Evolutionary conservation across 2,888 invertebrate genomes (phyloP), one percentile per base, ranked within the genome.

Genomic region (Blera fallax): DNA sequence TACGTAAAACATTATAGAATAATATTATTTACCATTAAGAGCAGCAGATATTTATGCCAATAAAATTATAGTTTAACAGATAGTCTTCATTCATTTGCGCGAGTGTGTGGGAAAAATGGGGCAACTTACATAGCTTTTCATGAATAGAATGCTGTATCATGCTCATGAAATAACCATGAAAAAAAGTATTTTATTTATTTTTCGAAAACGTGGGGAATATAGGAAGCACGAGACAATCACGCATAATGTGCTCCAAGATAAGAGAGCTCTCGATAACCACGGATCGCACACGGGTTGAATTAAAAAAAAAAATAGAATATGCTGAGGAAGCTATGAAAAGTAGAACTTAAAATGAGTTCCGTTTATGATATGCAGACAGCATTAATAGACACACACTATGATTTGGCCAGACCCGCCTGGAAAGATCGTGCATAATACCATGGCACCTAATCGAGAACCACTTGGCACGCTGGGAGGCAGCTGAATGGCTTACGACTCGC

Each of bases 201-300:
- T 24, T 5, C 3, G 0, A n/a, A 52, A 52, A 52, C 50, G 50
- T 52, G 50, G 24, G 16, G 21, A 50, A 48, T 56, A 45, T 45
- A n/a, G 18, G 10, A 32, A 54, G 56, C 74, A 76, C 74, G 74
- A 76, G 74, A 76, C 10, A 65, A 56, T 76, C 74, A 76, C 65
- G 65, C 65, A 65, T 37, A 6, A 40, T 60, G 5, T n/a, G n/a
- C n/a, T n/a, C 24, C 7, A 54, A 52, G 52, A 74, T 54, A 64
- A 54, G 14, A 50, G 10, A 10, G 1, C 3, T 14, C 10, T 14
- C 24, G 37, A 27, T 45, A 32, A 48, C 10, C 69, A 18, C 18
- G n/a, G 16, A 21, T 5, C 10, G 43, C 40, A 58, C 70, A 32
- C 45, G 58, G 10, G 48, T 37, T 45, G 29, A 56, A 18, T 29